Conservation (phyloP, 2,113 vertebrate genomes). For the Leucopternis melanops region DNA sequence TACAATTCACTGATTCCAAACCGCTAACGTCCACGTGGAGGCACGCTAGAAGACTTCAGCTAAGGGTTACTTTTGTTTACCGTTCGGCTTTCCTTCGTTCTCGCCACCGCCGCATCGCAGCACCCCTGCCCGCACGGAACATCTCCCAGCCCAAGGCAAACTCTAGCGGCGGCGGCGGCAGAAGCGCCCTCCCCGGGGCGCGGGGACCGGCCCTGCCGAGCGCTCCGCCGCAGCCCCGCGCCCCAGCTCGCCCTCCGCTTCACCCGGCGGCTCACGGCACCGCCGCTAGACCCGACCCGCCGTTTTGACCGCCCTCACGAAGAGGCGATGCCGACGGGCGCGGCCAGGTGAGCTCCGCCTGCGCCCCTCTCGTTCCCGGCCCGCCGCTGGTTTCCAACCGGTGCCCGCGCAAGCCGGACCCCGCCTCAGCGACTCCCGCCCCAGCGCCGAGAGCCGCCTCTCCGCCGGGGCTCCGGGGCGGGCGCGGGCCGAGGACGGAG, state of each 20-base stretch:
- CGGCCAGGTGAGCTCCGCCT: background rate
- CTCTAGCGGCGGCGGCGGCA: too few species aligned
- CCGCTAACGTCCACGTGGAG: background rate
- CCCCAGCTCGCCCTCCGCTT: fast-evolving
- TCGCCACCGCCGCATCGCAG: fast-evolving
- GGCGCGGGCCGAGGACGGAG: background rate
- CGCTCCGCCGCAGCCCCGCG: too few species aligned
- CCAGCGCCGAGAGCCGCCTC: too few species aligned
- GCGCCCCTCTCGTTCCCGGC: too few species aligned
- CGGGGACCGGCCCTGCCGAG: background rate
- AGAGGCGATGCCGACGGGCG: background rate
- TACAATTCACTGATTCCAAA: fast-evolving
- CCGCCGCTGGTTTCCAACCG: background rate
- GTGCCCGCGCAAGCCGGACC: background rate
- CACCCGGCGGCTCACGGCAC: too few species aligned
- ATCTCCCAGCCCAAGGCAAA: background rate
- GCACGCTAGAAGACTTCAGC: fast-evolving
- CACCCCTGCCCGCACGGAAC: fast-evolving
- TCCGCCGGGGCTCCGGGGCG: too few species aligned
- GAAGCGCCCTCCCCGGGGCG: fast-evolving
- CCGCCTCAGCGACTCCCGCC: background rate
- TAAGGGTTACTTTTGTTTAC: background rate
- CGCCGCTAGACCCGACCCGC: background rate
- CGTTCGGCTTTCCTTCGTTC: background rate
- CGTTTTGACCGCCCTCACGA: fast-evolving